Conservation (phyloP, 2,888 invertebrate species). For the Mythimna pallens region DNA sequence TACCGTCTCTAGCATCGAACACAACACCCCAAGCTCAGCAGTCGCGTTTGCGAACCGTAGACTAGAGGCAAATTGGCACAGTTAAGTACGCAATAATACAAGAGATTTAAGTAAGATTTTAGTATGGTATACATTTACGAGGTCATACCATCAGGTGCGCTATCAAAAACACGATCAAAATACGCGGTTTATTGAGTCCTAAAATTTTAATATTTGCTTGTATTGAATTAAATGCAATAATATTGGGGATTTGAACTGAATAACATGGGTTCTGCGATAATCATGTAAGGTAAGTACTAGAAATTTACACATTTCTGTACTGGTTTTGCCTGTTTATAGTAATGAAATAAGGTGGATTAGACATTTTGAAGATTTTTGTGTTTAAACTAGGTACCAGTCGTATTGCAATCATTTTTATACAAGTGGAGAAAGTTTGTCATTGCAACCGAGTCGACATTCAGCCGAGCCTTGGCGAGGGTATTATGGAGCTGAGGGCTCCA, state of each 20-base stretch:
- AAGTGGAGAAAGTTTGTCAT: no score
- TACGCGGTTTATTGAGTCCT: constrained; percentile 18
- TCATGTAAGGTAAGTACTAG: not conserved
- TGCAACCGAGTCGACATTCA: no score
- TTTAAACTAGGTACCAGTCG: no score
- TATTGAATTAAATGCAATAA: constrained; percentile 8
- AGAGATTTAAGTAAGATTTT: constrained; percentile 15
- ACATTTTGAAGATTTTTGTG: no score
- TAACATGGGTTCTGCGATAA: not conserved
- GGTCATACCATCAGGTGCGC: not conserved
- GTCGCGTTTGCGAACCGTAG: not conserved
- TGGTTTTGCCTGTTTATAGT: no score
- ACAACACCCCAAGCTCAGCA: not conserved
- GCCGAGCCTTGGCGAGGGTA: no score
- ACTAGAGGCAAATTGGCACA: no score
- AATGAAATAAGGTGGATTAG: no score
- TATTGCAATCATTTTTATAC: no score
- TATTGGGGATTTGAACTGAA: constrained; percentile 1
- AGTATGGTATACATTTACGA: constrained; percentile 30
- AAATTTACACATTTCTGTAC: no score
- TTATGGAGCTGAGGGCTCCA: no score
- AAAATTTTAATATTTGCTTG: constrained; percentile 33
- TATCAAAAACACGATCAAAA: constrained; percentile 10
- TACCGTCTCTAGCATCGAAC: not conserved
- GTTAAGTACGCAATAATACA: constrained; percentile 19